Percentiles rank a stretch among this genome's conserved stretches.
phyloP scores from a whole-genome alignment of 2,888 invertebrate species.

The Eurytoma adleriae region DNA sequence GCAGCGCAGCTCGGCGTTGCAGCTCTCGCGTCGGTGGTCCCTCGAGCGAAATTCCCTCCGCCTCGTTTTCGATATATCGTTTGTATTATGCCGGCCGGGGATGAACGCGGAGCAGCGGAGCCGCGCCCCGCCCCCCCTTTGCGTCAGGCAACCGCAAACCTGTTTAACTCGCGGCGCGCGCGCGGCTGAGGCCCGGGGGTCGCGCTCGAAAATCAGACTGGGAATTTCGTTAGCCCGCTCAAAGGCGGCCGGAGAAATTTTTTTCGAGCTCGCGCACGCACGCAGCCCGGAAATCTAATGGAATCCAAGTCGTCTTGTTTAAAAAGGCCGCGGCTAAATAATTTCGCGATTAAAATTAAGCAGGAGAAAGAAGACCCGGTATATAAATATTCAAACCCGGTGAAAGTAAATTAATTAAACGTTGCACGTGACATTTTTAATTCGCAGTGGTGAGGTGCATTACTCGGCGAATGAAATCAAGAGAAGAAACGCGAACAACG shows the following conservation, averaged over 20 bases:
- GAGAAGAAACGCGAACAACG: background rate
- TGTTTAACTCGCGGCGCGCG: conserved; percentile 27
- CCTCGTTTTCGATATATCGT: conserved; percentile 44
- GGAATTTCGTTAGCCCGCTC: too few species aligned
- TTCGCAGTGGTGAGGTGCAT: too few species aligned
- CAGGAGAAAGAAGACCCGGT: background rate
- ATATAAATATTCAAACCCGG: too few species aligned
- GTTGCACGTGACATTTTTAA: too few species aligned
- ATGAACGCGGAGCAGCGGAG: background rate
- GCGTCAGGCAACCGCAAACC: conserved; percentile 38
- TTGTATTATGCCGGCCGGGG: conserved; percentile 8
- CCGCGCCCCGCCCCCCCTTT: background rate
- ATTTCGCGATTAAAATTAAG: background rate
- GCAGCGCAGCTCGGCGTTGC: conserved; percentile 3
- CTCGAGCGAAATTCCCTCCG: conserved; percentile 45
- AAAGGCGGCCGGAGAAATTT: too few species aligned
- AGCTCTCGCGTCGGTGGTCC: conserved; percentile 21
- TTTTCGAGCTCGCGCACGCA: background rate
- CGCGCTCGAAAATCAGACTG: background rate
- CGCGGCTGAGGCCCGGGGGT: background rate
- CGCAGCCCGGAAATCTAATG: background rate
- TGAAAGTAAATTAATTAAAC: too few species aligned
- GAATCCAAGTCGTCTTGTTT: background rate
- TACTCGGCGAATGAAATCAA: background rate
- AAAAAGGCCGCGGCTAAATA: background rate